Evolutionary conservation across 2,888 invertebrate genomes (phyloP).

Genomic region (Arenicola marina): DNA sequence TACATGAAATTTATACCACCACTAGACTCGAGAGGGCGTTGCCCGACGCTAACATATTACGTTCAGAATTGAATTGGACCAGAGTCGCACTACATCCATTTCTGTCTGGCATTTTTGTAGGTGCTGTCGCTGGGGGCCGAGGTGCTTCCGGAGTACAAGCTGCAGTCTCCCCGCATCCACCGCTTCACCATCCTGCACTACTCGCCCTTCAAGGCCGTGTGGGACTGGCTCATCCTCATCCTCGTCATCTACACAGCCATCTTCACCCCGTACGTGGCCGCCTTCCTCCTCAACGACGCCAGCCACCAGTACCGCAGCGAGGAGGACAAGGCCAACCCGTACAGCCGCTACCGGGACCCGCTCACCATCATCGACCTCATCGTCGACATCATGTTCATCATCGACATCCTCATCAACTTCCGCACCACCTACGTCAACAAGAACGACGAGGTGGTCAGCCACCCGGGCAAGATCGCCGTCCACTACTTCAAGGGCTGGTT

Average conservation of each 20-base stretch:
- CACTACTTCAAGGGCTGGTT: constrained; percentile 99
- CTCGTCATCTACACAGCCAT: constrained; percentile 99
- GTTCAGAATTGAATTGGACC: too few relatives aligned
- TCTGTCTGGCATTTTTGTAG: constrained; percentile 64
- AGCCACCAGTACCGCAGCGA: constrained; percentile 4
- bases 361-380: constrained; percentile 96
- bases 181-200: constrained; percentile 98
- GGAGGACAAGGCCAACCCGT: background rate
- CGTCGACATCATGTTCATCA: constrained; percentile 84
- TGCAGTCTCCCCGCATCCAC: constrained; percentile 90
- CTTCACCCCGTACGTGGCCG: constrained; percentile 98
- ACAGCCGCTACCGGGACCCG: constrained; percentile 69
- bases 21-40: too few relatives aligned
- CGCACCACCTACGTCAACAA: constrained; percentile 98
- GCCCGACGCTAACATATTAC: too few relatives aligned
- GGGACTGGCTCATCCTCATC: constrained; percentile 97
- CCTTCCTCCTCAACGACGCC: constrained; percentile 90
- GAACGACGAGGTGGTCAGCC: constrained; percentile 96
- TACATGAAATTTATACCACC: too few relatives aligned
- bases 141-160: constrained; percentile 93
- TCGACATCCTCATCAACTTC: constrained; percentile 99
- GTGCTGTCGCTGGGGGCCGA: constrained; percentile 96
- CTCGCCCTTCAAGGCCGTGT: constrained; percentile 97
- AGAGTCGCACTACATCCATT: too few relatives aligned
- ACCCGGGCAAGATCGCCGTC: constrained; percentile 95